Evolutionary conservation across 2,797 vertebrate genomes (phyloP), one percentile per base, ranked within the genome.

Genomic region (Lithobates sylvaticus): DNA sequence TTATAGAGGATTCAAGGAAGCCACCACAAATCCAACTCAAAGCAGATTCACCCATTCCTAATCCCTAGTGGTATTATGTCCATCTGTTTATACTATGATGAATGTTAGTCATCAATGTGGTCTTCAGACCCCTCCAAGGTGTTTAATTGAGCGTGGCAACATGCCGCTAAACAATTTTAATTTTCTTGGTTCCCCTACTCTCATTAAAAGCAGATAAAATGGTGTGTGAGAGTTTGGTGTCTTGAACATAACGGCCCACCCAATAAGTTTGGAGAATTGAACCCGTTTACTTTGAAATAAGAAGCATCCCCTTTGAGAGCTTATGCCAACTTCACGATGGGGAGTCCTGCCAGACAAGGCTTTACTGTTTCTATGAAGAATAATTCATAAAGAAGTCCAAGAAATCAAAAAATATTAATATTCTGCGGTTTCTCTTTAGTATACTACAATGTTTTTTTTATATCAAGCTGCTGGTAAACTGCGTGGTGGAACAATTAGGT

Each of bases 321-420:
- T 18, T 18, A 67, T 70, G 78, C 68, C 67, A 58, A 71, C 23
- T 47, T 69, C 67, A 26, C 7, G 6, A 77, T 69, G 32, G 21
- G 13, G 27, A 84, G 44, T 64, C 42, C 29, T 27, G 26, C 12
- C 34, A 42, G 64, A 76, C 82, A 84, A 84, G 29, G 74, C 29
- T 26, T 76, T 42, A 84, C 65, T 84, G 82, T 76, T 71, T 26
- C 47, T 50, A 36, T 72, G n/a, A 71, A 72, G n/a, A 72, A 83
- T 47, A 65, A 65, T 47, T 47, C 9, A 23, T 32, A 82, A 70
- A 61, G 76, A 50, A 70, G 26, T 12, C 18, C 4, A 76, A 84
- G 32, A 54, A 70, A 9, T 70, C 13, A n/a, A 29, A 84, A 76
- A 84, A 84, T 77, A 84, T 84, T 76, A 77, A 76, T 84, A 64